Evolutionary conservation across 2,113 vertebrate species (phyloP).

Genomic region (Cyphomyrus discorhynchus): DNA sequence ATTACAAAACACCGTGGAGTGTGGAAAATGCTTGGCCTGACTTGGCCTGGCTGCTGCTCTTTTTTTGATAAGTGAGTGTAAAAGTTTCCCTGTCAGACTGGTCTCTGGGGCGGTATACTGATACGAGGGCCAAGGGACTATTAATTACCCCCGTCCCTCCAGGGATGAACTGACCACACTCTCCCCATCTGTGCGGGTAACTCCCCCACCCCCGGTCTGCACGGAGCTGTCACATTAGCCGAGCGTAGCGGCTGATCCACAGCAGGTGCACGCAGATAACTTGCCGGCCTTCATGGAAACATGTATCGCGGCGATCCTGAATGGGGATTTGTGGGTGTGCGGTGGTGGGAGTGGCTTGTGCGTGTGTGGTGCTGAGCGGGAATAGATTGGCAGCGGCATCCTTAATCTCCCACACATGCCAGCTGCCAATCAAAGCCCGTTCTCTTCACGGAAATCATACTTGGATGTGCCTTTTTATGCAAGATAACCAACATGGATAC

Average conservation of each 20-base stretch:
- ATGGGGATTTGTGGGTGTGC: not conserved
- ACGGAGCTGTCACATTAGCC: not conserved
- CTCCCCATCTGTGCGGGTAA: constrained; percentile 16
- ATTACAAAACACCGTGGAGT: not conserved
- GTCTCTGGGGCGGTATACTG: constrained; percentile 41
- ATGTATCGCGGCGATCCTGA: constrained; percentile 20
- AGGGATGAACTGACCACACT: constrained; percentile 15
- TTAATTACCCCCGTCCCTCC: constrained; percentile 44
- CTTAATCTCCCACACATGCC: constrained; percentile 34
- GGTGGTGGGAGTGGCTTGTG: not conserved
- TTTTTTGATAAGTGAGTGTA: constrained; percentile 30
- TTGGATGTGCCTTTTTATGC: not conserved
- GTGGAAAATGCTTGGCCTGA: not conserved
- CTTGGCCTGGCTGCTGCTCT: constrained; percentile 17
- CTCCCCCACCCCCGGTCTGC: not conserved
- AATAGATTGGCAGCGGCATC: constrained; percentile 46
- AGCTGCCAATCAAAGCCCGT: not conserved
- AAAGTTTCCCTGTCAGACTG: constrained; percentile 27
- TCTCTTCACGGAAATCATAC: not conserved
- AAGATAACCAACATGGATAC: not conserved
- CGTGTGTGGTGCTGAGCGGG: constrained; percentile 24
- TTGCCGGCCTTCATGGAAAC: constrained; percentile 32
- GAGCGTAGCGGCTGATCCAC: not conserved
- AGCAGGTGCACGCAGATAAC: not conserved
- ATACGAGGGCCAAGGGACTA: constrained; percentile 34